Evolutionary conservation across 2,113 vertebrate genomes (phyloP).

Genomic region (Sander lucioperca): DNA sequence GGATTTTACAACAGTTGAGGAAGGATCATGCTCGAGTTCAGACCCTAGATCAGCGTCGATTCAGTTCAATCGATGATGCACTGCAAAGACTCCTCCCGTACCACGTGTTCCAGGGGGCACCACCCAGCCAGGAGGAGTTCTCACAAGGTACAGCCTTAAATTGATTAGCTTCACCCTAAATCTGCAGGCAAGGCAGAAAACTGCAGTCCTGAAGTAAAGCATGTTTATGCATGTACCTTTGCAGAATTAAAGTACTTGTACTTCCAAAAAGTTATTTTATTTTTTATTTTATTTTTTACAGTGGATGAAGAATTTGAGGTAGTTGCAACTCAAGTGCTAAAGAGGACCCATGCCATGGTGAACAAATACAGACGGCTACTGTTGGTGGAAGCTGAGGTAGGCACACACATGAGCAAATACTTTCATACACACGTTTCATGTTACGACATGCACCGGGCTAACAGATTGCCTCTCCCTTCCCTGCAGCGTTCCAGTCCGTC

Average conservation of each 20-base stretch:
- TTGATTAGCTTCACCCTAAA: neutral
- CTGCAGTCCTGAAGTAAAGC: neutral
- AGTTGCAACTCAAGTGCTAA: conserved; percentile 92
- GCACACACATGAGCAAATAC: conserved; percentile 11
- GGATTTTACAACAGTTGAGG: conserved; percentile 91
- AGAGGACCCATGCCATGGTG: conserved; percentile 94
- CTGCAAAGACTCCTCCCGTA: conserved; percentile 92
- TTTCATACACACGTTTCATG: neutral
- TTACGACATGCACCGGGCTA: neutral
- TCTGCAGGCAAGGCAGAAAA: neutral
- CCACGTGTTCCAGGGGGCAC: conserved; percentile 93
- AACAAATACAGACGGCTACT: conserved; percentile 97
- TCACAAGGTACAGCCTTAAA: conserved; percentile 75
- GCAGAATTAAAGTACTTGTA: neutral
- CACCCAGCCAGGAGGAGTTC: conserved; percentile 91
- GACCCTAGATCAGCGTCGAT: conserved; percentile 86
- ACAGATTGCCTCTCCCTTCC: conserved; percentile 4
- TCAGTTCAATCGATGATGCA: conserved; percentile 89
- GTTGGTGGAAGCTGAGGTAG: conserved; percentile 97
- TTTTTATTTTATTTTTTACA: conserved; percentile 57
- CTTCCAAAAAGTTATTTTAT: too few species aligned
- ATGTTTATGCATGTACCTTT: neutral
- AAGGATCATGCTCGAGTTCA: conserved; percentile 89
- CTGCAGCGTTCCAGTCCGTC: conserved; percentile 92
- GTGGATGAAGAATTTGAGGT: conserved; percentile 95